phyloP scores from a whole-genome alignment of 2,113 vertebrate species.

The Sebastes schlegelii region DNA sequence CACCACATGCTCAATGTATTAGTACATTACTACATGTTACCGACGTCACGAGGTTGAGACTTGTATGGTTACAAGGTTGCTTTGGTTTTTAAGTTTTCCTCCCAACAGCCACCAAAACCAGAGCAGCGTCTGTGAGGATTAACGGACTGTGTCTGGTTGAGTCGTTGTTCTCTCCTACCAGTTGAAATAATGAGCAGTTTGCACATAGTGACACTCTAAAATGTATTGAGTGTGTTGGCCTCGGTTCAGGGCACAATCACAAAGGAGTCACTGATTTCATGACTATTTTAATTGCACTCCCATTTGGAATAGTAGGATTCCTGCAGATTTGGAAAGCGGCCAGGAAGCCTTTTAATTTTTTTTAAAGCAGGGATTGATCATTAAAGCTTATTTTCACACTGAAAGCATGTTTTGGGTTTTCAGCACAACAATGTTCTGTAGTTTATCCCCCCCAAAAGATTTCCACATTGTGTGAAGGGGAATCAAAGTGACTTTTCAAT shows the following conservation, averaged over 20 bases:
- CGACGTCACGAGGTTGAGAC: too few relatives aligned
- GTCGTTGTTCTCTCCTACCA: neutral
- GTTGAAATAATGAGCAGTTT: slow-evolving; percentile 27
- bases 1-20: too few relatives aligned
- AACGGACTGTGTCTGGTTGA: too few relatives aligned
- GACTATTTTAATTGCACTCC: slow-evolving; percentile 31
- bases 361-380: slow-evolving; percentile 3
- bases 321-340: slow-evolving; percentile 16
- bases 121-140: too few relatives aligned
- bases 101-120: too few relatives aligned
- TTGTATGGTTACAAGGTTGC: too few relatives aligned
- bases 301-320: slow-evolving; percentile 34
- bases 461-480: slow-evolving; percentile 5
- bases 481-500: slow-evolving; percentile 34
- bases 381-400: slow-evolving; percentile 32
- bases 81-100: too few relatives aligned
- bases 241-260: slow-evolving; percentile 17
- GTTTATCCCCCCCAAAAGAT: neutral
- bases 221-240: slow-evolving; percentile 10
- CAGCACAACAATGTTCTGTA: neutral
- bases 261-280: slow-evolving; percentile 25
- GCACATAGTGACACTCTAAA: neutral
- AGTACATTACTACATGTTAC: too few relatives aligned
- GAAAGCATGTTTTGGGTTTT: neutral
- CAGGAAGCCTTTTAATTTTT: neutral